phyloP scores from a whole-genome alignment of 2,888 invertebrate species.

The Plutella xylostella region DNA sequence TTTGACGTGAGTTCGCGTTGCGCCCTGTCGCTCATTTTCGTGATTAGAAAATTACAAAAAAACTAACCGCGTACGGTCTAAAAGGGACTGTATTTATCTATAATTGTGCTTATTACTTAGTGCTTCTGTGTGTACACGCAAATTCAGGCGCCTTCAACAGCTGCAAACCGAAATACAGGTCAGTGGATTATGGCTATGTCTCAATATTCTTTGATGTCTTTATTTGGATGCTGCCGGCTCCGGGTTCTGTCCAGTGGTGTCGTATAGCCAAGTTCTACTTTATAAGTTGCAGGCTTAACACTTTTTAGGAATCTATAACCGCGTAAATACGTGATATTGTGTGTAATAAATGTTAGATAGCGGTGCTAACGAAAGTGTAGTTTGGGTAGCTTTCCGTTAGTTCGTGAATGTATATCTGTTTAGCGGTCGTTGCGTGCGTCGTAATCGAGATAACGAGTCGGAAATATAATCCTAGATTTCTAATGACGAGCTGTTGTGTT shows the following conservation, averaged over 20 bases:
- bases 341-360: too few relatives aligned
- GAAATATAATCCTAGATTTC: too few relatives aligned
- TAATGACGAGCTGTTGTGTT: too few relatives aligned
- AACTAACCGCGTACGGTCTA: constrained; percentile 49
- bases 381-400: too few relatives aligned
- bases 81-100: constrained; percentile 45
- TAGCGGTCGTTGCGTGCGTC: too few relatives aligned
- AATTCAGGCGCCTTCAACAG: constrained; percentile 26
- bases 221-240: constrained; percentile 44
- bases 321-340: too few relatives aligned
- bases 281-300: too few relatives aligned
- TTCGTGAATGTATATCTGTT: too few relatives aligned
- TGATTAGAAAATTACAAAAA: constrained; percentile 44
- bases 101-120: constrained; percentile 38
- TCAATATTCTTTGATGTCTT: constrained; percentile 46
- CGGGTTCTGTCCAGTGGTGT: constrained; percentile 38
- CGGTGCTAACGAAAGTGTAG: too few relatives aligned
- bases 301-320: too few relatives aligned
- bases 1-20: constrained; percentile 17
- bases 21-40: constrained; percentile 29
- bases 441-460: too few relatives aligned
- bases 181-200: constrained; percentile 30
- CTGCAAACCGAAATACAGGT: constrained; percentile 40
- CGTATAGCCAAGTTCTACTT: too few relatives aligned
- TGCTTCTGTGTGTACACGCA: constrained; percentile 40